Evolutionary conservation across 2,888 invertebrate species (phyloP), one percentile per base, ranked within the genome.

Genomic region (Caenorhabditis sp.): DNA sequence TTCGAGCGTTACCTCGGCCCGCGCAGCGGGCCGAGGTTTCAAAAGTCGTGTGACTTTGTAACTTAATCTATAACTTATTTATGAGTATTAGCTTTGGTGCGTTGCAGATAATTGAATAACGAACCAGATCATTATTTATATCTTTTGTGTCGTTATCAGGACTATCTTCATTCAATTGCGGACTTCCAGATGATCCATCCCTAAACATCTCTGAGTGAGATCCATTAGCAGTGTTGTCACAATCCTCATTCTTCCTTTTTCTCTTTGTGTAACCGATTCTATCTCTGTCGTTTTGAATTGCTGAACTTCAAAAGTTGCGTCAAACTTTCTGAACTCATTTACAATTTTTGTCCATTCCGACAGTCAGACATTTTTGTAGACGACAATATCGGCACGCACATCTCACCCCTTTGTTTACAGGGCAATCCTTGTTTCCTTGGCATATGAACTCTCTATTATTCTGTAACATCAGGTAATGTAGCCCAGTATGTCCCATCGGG

Each of bases 261-360:
- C 88, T 39, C 55, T 88, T 87, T 24, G 88, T 88, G 70, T 88
- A 88, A 9, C 88, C 88, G 26, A 88, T 88, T 50, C 88, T 61
- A 71, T 88, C 88, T 6, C 88, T 76, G 56, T 85, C 86, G 22
- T 83, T 85, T 84, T 88, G 88, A 61, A 88, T 88, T 4, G 87
- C 88, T 86, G 52, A 70, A 83, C 70, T 20, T 7, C 5, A 11
- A 20, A 4, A 35, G 17, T 30, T n/a, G 4, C 26, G 37, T 11
- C 6, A 8, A 13, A 48, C 20, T 20, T 35, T 3, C 17, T 17
- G 20, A 48, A 43, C 20, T 35, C 17, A 32, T 48, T 43, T 50
- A 87, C 87, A 79, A 59, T 86, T 86, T 53, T 73, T 76, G 32
- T 87, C 84, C 88, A 88, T 88, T 24, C 88, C 88, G 13, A 86